A percentile compares a stretch with the other conserved stretches of the same genome.
These are phyloP conservation scores for Microctonus aethiopoides DNA, from an alignment of 2,888 invertebrate genomes.

Conservation along the genomic window DNA sequence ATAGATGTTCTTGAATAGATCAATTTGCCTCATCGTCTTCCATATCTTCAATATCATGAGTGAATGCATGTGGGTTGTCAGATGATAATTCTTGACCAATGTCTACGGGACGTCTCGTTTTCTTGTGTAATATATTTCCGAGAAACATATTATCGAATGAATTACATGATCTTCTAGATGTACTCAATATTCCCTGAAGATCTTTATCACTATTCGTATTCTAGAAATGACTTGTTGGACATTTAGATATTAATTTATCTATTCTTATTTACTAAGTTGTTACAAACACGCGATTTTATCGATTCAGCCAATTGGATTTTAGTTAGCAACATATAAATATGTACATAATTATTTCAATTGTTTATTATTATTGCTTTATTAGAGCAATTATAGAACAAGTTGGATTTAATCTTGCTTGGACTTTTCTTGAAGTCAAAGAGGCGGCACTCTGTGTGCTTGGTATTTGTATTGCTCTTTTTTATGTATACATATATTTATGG, in stretches of 20 bases:
- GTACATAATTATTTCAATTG: too few species aligned
- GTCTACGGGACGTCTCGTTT: slow-evolving; percentile 2
- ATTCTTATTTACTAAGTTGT: neutral
- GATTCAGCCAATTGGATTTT: neutral
- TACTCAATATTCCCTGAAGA: neutral
- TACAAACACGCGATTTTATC: slow-evolving; percentile 5
- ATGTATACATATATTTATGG: neutral
- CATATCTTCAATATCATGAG: too few species aligned
- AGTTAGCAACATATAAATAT: neutral
- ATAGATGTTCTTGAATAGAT: neutral
- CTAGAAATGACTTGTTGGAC: neutral
- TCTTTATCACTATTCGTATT: slow-evolving; percentile 3
- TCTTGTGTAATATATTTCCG: slow-evolving; percentile 3
- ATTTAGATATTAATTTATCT: neutral
- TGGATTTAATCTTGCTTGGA: neutral
- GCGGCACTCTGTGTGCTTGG: neutral
- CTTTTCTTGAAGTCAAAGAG: neutral
- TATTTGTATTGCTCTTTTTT: neutral
- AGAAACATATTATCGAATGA: neutral
- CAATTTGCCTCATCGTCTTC: too few species aligned
- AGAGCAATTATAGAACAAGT: neutral
- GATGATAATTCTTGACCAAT: slow-evolving; percentile 13
- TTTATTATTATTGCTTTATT: slow-evolving; percentile 1
- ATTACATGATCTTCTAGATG: neutral
- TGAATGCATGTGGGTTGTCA: neutral